Conservation (phyloP, 2,888 invertebrate genomes). For the Hirtodrosophila duncani region DNA sequence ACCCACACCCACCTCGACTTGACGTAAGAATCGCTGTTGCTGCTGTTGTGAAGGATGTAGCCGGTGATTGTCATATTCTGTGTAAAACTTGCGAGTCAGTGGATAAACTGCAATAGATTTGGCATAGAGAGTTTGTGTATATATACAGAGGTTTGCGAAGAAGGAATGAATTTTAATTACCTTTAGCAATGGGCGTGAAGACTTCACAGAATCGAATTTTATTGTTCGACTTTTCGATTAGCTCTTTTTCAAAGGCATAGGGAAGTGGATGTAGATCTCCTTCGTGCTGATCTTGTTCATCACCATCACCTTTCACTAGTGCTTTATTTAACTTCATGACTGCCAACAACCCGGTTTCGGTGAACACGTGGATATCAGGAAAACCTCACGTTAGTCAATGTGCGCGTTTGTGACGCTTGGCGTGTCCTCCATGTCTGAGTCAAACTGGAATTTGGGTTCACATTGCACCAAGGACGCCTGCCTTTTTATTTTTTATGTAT, state of each 20-base stretch:
- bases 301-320: conserved; percentile 23
- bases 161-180: too few species aligned
- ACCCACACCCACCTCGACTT: conserved; percentile 24
- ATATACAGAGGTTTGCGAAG: too few species aligned
- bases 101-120: conserved; percentile 55
- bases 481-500: conserved; percentile 52
- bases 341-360: too few species aligned
- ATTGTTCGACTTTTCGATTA: conserved; percentile 71
- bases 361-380: too few species aligned
- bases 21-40: conserved; percentile 35
- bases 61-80: conserved; percentile 48
- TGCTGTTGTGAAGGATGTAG: conserved; percentile 21
- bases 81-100: conserved; percentile 71
- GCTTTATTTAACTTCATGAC: conserved; percentile 23
- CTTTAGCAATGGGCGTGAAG: conserved; percentile 63
- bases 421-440: conserved; percentile 42
- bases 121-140: background rate
- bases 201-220: conserved; percentile 63
- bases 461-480: conserved; percentile 52
- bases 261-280: conserved; percentile 63
- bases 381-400: background rate
- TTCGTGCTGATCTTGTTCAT: conserved; percentile 41
- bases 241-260: conserved; percentile 75
- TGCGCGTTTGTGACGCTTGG: conserved; percentile 44
- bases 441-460: conserved; percentile 37